Conservation (phyloP, 2,113 vertebrate genomes). For the Chlamydotis undulata region DNA sequence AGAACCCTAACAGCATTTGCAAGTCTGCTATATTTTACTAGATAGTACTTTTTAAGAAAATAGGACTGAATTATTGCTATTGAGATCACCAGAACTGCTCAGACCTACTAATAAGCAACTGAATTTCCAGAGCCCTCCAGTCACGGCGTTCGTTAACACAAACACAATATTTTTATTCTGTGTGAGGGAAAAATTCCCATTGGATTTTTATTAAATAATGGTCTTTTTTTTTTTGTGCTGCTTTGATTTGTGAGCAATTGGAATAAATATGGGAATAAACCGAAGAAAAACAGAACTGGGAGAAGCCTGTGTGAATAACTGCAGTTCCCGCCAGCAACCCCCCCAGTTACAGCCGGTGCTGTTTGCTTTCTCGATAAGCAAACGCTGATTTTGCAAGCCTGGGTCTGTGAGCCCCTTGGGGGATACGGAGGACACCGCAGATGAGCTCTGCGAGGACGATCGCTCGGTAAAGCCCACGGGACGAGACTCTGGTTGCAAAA, state of each 20-base stretch:
- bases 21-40: not conserved
- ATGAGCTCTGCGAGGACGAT: not conserved
- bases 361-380: not conserved
- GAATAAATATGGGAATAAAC: not conserved
- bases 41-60: not conserved
- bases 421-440: rapidly evolving
- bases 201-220: not conserved
- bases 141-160: not conserved
- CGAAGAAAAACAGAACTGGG: not conserved
- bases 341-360: not conserved
- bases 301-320: not conserved
- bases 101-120: not conserved
- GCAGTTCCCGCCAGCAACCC: not conserved
- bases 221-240: not conserved
- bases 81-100: not conserved
- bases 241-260: not conserved
- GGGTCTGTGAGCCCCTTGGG: rapidly evolving
- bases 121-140: not conserved
- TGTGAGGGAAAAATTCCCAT: rapidly evolving
- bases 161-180: rapidly evolving
- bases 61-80: not conserved
- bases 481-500: rapidly evolving
- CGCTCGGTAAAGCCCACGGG: not conserved
- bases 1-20: not conserved
- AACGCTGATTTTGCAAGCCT: not conserved